These are phyloP conservation scores for Aphidoletes aphidimyza DNA, from an alignment of 2,888 invertebrate species.

Conservation along the genomic window DNA sequence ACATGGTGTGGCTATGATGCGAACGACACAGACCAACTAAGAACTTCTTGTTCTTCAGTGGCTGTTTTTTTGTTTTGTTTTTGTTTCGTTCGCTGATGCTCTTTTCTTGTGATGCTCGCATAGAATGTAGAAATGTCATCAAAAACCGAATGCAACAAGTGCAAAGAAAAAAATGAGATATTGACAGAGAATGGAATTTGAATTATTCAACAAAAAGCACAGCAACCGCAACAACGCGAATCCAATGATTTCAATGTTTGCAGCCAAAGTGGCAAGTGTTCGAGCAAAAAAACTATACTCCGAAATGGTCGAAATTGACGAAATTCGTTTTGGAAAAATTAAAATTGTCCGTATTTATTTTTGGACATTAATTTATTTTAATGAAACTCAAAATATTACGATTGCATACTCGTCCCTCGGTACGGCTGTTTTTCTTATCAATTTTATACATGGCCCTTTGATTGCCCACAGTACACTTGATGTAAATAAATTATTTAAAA, in stretches of 20 bases:
- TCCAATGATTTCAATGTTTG: background rate
- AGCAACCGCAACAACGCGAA: background rate
- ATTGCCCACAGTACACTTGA: too few relatives aligned
- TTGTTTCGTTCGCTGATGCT: too few relatives aligned
- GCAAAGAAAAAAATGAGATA: conserved; percentile 34
- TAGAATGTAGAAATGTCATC: conserved; percentile 9
- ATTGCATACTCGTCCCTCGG: conserved; percentile 19
- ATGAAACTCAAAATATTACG: background rate
- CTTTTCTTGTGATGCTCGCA: too few relatives aligned
- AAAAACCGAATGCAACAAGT: conserved; percentile 22
- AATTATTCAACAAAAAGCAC: background rate
- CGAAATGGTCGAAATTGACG: background rate
- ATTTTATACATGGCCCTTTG: too few relatives aligned
- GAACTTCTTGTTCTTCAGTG: too few relatives aligned
- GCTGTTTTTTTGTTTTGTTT: too few relatives aligned
- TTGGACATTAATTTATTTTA: conserved; percentile 41
- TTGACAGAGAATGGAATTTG: conserved; percentile 40
- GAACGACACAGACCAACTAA: background rate
- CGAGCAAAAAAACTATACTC: background rate
- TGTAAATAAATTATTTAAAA: background rate
- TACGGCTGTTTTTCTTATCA: too few relatives aligned
- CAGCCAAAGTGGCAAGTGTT: background rate
- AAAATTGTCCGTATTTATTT: conserved; percentile 14
- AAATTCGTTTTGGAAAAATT: conserved; percentile 7
- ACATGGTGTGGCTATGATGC: background rate